Conservation (phyloP, 2,888 invertebrate species). For the Pristionchus fissidentatus region DNA sequence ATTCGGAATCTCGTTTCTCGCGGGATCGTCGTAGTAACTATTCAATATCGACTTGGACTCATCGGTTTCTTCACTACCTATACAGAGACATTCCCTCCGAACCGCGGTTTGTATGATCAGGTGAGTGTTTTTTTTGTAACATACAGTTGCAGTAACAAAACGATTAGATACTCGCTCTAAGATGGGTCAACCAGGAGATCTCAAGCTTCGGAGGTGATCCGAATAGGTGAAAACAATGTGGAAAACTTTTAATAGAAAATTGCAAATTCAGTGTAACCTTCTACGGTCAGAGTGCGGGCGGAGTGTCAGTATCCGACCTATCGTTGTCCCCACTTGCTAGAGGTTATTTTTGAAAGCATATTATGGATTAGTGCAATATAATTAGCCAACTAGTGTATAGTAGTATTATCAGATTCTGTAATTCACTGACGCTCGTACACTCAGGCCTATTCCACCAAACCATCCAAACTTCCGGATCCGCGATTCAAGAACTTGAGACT, state of each 20-base stretch:
- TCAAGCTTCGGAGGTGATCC: constrained; percentile 23
- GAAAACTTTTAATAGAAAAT: too few species aligned
- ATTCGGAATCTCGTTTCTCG: constrained; percentile 15
- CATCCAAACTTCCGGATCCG: not conserved
- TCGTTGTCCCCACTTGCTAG: not conserved
- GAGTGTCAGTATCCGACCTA: not conserved
- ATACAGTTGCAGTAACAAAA: not conserved
- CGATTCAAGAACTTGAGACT: not conserved
- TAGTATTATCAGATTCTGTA: too few species aligned
- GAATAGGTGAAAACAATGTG: too few species aligned
- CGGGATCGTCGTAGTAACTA: constrained; percentile 11
- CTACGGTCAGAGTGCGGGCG: constrained; percentile 6
- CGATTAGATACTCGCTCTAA: not conserved
- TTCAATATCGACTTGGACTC: constrained; percentile 18
- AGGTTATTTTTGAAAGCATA: not conserved
- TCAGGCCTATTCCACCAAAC: constrained; percentile 22
- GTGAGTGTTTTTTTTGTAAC: not conserved
- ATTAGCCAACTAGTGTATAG: not conserved
- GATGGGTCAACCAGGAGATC: constrained; percentile 41
- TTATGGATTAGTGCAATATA: not conserved
- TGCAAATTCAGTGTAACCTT: not conserved
- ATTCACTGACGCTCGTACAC: too few species aligned
- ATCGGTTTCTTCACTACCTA: constrained; percentile 42
- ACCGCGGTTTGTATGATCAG: constrained; percentile 19
- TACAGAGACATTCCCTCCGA: constrained; percentile 27